Base-by-base conservation (phyloP, 2,797 vertebrate genomes). In the Phataginus tetradactyla region DNA sequence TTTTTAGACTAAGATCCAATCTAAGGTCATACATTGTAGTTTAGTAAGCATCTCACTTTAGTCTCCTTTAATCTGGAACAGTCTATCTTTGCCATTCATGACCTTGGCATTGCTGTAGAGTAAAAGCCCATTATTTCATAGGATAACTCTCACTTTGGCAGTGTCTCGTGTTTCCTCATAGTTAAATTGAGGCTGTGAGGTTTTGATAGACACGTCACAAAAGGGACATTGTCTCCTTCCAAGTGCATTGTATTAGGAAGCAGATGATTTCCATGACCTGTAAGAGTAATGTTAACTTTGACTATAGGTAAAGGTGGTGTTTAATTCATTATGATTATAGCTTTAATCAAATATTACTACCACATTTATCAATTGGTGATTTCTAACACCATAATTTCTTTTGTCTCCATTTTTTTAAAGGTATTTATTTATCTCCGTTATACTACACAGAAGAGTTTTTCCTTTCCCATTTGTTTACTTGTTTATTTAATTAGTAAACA, bases 41-140 rank as follows among this genome's bases (percentile, higher is more conserved):
- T 94, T 69, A 55, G 25, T 61, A 12, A 55, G 42, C 32, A 21
- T 34, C 45, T 68, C 57, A 59, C 29, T 85, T 64, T 68, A 49
- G 64, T 84, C 29, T 93, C 27, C 37, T 91, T 90, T 84, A 92
- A 64, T 86, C 86, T 85, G 86, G 37, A 68, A 34, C 25, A 61
- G 25, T 81, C 13, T 57, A 12, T 64, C 55, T 49, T 87, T 72
- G 29, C 93, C 57, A 57, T 83, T 93, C 72, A 55, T 7, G 45
- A 74, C 55, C 68, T 95, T 78, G 72, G 32, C 86, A 53, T 63
- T 90, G 92, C 78, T 87, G 23, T 90, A 91, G 71, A 79, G 64
- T 53, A 86, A 95, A 86, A 49, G 11, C 17, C 63, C 83, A 10
- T 66, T 90, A 57, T 64, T 59, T 88, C 68, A 61, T 4, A 86